Evolutionary conservation across 2,797 vertebrate species (phyloP).

Genomic region (Odontamblyopus rebecca): DNA sequence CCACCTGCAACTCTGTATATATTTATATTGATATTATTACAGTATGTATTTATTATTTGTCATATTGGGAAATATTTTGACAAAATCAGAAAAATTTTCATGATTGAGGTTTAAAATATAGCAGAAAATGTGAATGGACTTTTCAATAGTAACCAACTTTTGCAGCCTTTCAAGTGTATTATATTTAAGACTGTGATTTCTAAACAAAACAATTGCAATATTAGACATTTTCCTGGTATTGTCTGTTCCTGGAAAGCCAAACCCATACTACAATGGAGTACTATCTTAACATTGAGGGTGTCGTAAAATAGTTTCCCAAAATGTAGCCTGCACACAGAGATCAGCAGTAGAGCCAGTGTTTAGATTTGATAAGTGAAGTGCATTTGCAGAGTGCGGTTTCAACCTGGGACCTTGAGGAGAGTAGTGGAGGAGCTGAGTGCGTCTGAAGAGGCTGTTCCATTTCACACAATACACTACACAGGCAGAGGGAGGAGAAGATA

Average conservation of each 20-base stretch:
- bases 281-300: slow-evolving; percentile 24
- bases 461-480: slow-evolving; percentile 69
- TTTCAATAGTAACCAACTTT: no score
- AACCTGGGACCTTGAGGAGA: slow-evolving; percentile 74
- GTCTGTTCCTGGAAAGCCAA: not conserved
- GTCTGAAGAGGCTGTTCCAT: slow-evolving; percentile 77
- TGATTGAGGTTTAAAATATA: no score
- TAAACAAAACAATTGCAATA: not conserved
- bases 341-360: slow-evolving; percentile 49
- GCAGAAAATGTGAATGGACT: no score
- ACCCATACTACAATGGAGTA: not conserved
- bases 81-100: no score
- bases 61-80: no score
- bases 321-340: slow-evolving; percentile 30
- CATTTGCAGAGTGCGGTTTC: slow-evolving; percentile 67
- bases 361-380: slow-evolving; percentile 64
- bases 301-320: slow-evolving; percentile 34
- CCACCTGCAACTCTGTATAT: no score
- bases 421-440: slow-evolving; percentile 57
- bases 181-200: no score
- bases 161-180: no score
- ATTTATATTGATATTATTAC: no score
- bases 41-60: no score
- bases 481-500: slow-evolving; percentile 79
- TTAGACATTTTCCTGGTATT: not conserved